Percentiles rank a stretch among this genome's conserved stretches.
Conservation (phyloP, 2,797 vertebrate genomes). For the Siniperca undulata region DNA sequence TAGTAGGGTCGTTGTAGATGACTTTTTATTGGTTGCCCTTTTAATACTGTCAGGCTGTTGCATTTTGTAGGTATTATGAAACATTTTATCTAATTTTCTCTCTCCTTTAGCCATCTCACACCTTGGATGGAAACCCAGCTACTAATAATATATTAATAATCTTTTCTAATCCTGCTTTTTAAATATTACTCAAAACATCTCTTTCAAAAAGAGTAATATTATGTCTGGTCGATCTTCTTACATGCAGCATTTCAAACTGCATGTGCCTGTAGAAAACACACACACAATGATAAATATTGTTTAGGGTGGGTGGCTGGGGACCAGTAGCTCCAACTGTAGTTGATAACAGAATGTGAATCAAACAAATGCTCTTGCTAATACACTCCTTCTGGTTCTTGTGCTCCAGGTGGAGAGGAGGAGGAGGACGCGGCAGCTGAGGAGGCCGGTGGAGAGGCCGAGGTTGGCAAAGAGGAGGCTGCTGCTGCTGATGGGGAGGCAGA, state of each 20-base stretch:
- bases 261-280: neutral
- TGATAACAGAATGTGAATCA: neutral
- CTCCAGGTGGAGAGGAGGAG: slow-evolving; percentile 58
- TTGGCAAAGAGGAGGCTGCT: neutral
- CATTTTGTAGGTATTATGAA: neutral
- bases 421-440: slow-evolving; percentile 27
- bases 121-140: slow-evolving; percentile 46
- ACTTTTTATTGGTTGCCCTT: too few species aligned
- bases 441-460: neutral
- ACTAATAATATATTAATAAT: neutral
- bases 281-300: neutral
- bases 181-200: neutral
- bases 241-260: slow-evolving; percentile 1
- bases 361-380: neutral
- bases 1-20: neutral
- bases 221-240: neutral
- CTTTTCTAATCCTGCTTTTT: neutral
- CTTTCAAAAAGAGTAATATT: neutral
- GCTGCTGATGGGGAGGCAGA: slow-evolving; percentile 1
- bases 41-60: neutral
- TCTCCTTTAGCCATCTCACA: neutral
- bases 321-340: neutral
- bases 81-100: neutral
- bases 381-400: slow-evolving; percentile 9
- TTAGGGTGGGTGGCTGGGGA: neutral